Base-by-base conservation (phyloP, 2,797 vertebrate species). In the Margarornis squamiger region DNA sequence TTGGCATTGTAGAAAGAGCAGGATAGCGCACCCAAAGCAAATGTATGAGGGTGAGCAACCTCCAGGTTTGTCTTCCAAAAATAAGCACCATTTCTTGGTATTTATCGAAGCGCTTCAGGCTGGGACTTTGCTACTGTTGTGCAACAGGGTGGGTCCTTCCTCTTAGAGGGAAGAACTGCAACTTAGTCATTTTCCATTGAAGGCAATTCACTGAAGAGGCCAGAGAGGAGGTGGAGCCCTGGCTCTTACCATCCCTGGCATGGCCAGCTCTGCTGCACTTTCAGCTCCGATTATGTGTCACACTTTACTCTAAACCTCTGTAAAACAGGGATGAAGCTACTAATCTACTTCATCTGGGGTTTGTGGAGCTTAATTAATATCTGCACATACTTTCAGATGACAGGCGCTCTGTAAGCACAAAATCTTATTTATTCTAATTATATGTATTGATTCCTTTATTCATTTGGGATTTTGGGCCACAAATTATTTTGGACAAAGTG, bases 321-420 rank as follows among this genome's bases (percentile, higher is more conserved):
- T 93, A 79, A 91, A 93, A 96, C 65, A 9, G 89, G 91, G 93
- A 74, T 92, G 87, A 90, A 92, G 83, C 86, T 86, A 29, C 91
- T 94, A 81, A 93, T 95, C 95, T 94, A 36, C 86, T 97, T 94
- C 90, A 94, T 92, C 92, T 90, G 90, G 92, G 87, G 82, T 72
- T 92, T 95, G 77, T 61, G 61, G 49, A 82, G 88, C 61, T 96
- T 95, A 92, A 92, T 95, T 94, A 97, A 92, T 96, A 82, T 82
- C 77, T 55, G 71, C 4, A 8, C 59, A 18, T 82, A 73, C 38
- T 96, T 92, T 84, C 73, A 86, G 66, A 66, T 93, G 88, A 51
- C 57, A 80, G 74, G 34, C 14, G 1, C 71, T 38, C 70, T 86
- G 67, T 88, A 90, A 88, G 83, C 22, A 0, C 90, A 65, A 88